Conservation (phyloP, 64 coral and sea anemone genomes). For the Dendronephthya gigantea region DNA sequence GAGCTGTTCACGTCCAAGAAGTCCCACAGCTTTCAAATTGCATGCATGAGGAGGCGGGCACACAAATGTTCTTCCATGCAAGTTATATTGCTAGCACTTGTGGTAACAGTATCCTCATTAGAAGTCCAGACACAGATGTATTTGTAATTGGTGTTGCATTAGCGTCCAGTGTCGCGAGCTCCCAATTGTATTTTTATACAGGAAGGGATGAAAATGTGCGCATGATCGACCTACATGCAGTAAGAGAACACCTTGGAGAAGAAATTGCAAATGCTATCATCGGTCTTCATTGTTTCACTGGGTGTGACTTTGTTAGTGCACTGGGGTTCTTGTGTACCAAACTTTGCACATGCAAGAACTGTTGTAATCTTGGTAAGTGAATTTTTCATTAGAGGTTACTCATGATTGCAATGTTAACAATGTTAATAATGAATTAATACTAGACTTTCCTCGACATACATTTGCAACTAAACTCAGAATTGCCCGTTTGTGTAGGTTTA, state of each 20-base stretch:
- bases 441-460: no score
- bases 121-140: slow-evolving; percentile 8
- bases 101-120: background rate
- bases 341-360: no score
- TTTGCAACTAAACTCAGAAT: no score
- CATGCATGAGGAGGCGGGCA: background rate
- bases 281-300: slow-evolving; percentile 6
- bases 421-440: no score
- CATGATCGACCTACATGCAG: background rate
- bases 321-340: no score
- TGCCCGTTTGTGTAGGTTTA: no score
- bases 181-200: slow-evolving; percentile 14
- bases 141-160: background rate
- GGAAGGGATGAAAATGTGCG: slow-evolving; percentile 8
- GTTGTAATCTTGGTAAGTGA: no score
- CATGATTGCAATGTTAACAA: no score
- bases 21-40: background rate
- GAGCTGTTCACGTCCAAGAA: background rate
- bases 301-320: slow-evolving; percentile 11
- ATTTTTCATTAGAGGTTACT: no score
- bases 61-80: slow-evolving; percentile 8
- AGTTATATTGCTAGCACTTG: background rate
- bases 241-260: background rate
- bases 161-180: background rate
- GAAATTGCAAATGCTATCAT: background rate